Percentiles rank a stretch among this genome's conserved stretches.
phyloP scores from a whole-genome alignment of 2,797 vertebrate genomes.

The Sebastes glaucus region DNA sequence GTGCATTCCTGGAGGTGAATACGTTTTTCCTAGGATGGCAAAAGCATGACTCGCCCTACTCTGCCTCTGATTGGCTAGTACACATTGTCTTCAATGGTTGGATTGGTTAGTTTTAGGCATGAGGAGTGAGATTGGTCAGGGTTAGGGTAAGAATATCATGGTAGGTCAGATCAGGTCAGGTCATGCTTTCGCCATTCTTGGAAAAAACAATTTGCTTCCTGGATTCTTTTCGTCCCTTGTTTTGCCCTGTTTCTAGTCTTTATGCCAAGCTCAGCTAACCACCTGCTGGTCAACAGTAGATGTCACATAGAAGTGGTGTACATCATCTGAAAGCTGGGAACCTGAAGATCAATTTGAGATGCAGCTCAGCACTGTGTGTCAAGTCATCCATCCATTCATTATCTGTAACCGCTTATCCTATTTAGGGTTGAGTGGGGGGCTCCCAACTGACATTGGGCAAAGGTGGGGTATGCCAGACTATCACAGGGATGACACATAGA shows the following conservation, averaged over 20 bases:
- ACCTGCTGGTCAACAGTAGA: too few species aligned
- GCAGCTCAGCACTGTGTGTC: too few species aligned
- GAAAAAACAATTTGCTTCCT: neutral
- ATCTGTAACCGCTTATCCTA: too few species aligned
- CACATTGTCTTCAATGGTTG: neutral
- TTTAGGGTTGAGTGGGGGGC: too few species aligned
- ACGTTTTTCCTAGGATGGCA: neutral
- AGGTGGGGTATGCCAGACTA: too few species aligned
- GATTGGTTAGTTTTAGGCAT: neutral
- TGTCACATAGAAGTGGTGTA: too few species aligned
- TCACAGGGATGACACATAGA: too few species aligned
- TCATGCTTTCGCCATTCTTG: neutral
- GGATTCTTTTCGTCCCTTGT: neutral
- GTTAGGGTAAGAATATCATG: neutral
- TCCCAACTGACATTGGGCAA: too few species aligned
- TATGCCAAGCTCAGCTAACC: too few species aligned
- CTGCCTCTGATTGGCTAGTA: neutral
- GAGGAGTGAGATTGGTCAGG: neutral
- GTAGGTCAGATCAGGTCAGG: neutral
- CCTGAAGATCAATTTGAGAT: too few species aligned
- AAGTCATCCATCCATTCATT: too few species aligned
- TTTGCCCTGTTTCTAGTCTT: neutral
- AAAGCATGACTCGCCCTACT: neutral
- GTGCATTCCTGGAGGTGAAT: neutral
- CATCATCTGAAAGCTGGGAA: too few species aligned